A percentile compares a stretch with the other conserved stretches of the same genome.
Evolutionary conservation across 2,797 vertebrate species (phyloP).

Genomic region (Propithecus perrieri): DNA sequence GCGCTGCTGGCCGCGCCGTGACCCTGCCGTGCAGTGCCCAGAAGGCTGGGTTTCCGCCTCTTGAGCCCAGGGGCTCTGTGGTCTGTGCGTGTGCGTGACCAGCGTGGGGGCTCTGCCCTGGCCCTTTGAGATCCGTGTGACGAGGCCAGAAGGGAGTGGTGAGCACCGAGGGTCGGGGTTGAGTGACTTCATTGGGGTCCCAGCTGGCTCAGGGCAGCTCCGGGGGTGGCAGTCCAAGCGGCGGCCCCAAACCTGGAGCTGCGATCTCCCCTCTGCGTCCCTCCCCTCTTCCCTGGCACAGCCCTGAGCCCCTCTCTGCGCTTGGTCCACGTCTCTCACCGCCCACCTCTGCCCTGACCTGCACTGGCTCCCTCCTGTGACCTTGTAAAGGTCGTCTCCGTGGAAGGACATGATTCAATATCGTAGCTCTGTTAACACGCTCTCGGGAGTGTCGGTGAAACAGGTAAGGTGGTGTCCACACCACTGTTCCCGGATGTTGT

Average conservation of each 20-base stretch:
- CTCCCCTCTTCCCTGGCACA: neutral
- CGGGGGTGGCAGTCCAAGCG: neutral
- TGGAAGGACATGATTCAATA: neutral
- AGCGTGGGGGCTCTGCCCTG: neutral
- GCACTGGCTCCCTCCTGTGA: neutral
- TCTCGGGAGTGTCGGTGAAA: neutral
- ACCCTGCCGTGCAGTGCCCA: fast-evolving
- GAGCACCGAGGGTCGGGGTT: neutral
- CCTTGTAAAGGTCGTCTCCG: too few relatives aligned
- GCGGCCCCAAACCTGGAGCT: too few relatives aligned
- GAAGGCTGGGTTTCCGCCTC: neutral
- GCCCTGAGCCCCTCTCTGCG: neutral
- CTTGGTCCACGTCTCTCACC: neutral
- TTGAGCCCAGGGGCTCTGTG: neutral
- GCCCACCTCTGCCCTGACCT: neutral
- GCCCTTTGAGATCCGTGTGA: neutral
- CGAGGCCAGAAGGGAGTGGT: neutral
- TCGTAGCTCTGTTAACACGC: neutral
- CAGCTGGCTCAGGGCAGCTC: neutral
- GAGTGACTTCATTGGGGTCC: neutral
- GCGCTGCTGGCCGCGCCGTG: neutral
- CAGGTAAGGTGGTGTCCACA: neutral
- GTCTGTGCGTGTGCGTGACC: neutral
- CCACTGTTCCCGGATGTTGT: neutral
- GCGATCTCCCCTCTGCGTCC: fast-evolving